Evolutionary conservation across 2,888 invertebrate species (phyloP), one percentile per base, ranked within the genome.

Genomic region (Reticulitermes lucifugus): DNA sequence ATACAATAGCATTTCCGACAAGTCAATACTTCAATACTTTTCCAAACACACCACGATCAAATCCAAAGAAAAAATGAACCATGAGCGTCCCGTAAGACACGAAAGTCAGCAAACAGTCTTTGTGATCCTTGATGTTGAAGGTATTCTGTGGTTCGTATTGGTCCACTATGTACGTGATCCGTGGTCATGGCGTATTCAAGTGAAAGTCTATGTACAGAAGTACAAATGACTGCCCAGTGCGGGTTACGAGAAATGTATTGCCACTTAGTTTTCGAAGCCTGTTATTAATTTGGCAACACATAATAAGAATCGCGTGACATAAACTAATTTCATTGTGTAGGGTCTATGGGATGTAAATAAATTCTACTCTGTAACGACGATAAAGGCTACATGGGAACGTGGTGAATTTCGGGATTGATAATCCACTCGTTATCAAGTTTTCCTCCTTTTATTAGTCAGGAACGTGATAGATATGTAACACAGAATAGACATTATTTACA

Each of bases 121-220:
- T 70, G 18, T 46, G 12, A 46, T 46, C 46, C 46, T 46, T 46
- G 46, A 1, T 12, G 9, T 4, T 46, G 12, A 3, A 12, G 46
- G 46, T 46, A 46, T 55, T 55, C 55, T 18, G 18, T 55, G 46
- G 12, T 65, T 65, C 51, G 55, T 25, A 12, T 29, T 22, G 80
- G 35, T 35, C 46, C 80, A 80, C 60, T 51, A 60, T 35, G 41
- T 80, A 21, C 80, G 35, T 80, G 80, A 80, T 4, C n/a, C n/a
- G 5, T 51, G 9, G 21, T 4, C 25, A 60, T 25, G 9, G n/a
- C 65, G 4, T 18, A 25, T 25, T n/a, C 65, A 25, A 65, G 4
- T 25, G 25, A n/a, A 35, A 4, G 4, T 35, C 2, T 4, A 2
- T 35, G 35, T 35, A 4, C 35, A 35, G 4, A 35, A 35, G 35